phyloP scores from a whole-genome alignment of 92 coral and sea anemone genomes.

The Porites lobata region DNA sequence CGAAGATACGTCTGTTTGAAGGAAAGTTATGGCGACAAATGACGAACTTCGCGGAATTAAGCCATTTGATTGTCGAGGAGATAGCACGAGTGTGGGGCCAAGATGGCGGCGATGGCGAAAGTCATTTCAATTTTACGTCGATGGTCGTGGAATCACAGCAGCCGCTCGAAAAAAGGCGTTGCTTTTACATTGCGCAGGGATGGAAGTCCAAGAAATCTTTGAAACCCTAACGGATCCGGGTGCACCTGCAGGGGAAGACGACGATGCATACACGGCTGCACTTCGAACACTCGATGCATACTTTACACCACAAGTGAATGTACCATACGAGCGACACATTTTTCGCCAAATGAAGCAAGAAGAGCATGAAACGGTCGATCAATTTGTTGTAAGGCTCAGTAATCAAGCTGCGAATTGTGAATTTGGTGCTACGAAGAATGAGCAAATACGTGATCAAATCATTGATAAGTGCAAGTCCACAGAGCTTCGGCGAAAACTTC shows the following conservation, averaged over 20 bases:
- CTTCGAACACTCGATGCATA: slow-evolving; percentile 33
- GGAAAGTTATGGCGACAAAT: too few relatives aligned
- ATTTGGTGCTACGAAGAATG: slow-evolving; percentile 6
- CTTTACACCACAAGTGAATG: slow-evolving; percentile 25
- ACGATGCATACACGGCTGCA: slow-evolving; percentile 14
- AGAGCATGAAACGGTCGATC: too few relatives aligned
- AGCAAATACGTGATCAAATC: slow-evolving; percentile 51
- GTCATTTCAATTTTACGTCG: slow-evolving; percentile 54
- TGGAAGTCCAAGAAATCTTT: neutral
- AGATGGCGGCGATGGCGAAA: slow-evolving; percentile 67
- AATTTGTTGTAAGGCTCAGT: slow-evolving; percentile 1
- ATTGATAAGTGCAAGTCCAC: slow-evolving; percentile 46
- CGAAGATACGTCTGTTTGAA: too few relatives aligned
- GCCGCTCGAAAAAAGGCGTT: slow-evolving; percentile 24
- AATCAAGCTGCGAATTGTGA: slow-evolving; percentile 49
- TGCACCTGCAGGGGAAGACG: slow-evolving; percentile 13
- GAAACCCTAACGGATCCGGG: slow-evolving; percentile 28
- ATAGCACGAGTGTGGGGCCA: slow-evolving; percentile 63
- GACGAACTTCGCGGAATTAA: slow-evolving; percentile 39
- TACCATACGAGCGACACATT: slow-evolving; percentile 24
- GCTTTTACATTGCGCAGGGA: neutral
- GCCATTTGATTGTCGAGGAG: slow-evolving; percentile 38
- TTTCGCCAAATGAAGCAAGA: slow-evolving; percentile 32
- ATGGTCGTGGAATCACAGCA: slow-evolving; percentile 30
- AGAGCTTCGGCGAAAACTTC: slow-evolving; percentile 35